Evolutionary conservation across 2,888 invertebrate genomes (phyloP).

Genomic region (Hydraecia micacea): DNA sequence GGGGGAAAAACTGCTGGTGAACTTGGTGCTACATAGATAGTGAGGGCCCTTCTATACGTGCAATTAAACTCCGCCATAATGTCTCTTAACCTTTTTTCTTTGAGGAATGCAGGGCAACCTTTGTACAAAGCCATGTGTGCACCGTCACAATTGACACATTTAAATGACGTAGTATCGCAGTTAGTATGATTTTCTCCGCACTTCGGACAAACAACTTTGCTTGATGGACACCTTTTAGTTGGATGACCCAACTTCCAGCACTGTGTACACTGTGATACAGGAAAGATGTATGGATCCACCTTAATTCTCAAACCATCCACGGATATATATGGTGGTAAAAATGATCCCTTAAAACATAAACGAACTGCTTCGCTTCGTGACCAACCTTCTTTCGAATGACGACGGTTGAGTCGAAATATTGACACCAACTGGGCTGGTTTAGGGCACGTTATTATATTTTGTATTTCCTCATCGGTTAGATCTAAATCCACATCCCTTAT

Average conservation of each 20-base stretch:
- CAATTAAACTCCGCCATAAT: too few relatives aligned
- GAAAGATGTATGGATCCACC: background rate
- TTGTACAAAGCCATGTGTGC: background rate
- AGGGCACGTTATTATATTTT: background rate
- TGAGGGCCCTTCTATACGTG: too few relatives aligned
- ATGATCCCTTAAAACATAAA: background rate
- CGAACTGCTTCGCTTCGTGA: background rate
- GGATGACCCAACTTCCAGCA: background rate
- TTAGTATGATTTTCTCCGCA: too few relatives aligned
- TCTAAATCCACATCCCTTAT: too few relatives aligned
- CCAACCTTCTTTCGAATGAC: background rate
- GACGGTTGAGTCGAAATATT: background rate
- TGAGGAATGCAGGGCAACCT: background rate
- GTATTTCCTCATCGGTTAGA: too few relatives aligned
- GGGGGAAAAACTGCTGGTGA: background rate
- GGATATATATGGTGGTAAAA: background rate
- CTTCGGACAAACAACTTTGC: background rate
- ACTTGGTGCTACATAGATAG: too few relatives aligned
- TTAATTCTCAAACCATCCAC: background rate
- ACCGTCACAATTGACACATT: background rate
- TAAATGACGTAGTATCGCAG: background rate
- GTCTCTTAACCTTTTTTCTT: background rate
- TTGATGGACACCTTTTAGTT: background rate
- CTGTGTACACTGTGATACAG: background rate
- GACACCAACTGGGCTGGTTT: background rate